Base-by-base conservation (phyloP, 2,113 vertebrate species). In the Nothocercus julius region DNA sequence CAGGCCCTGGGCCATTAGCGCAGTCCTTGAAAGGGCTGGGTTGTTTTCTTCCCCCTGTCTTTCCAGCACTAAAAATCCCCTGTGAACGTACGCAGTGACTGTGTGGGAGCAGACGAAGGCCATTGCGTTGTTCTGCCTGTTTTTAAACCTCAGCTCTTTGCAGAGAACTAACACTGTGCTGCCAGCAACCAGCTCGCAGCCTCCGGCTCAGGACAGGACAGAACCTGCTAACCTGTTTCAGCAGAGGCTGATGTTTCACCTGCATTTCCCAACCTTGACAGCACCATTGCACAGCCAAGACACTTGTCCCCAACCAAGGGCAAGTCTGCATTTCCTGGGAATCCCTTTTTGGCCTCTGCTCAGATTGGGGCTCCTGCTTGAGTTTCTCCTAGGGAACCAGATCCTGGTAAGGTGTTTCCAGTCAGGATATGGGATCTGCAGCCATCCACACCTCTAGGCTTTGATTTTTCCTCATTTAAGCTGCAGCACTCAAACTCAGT, bases 11-110 rank as follows among this genome's bases (percentile, higher is more conserved):
- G 61, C 76, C 86, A 81, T 72, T 84, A 81, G 27, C 56, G 78
- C 21, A 82, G 76, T 54, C 85, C 82, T 87, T 95, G 90, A 85
- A 90, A 90, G 75, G 76, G 34, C 34, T 92, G 70, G 68, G 32
- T 32, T 92, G 49, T 19, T 82, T 78, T 27, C 27, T 47, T 25
- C 74, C 67, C 69, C 1, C n/a, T 78, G 21, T 79, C 90, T 76
- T 21, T 16, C 32, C 53, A 47, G 67, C 28, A 13, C 18, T 62
- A 59, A 86, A 77, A 62, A 73, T 69, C 15, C 40, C 30, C 54
- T 45, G 49, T 85, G 64, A 53, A 87, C 82, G 11, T n/a, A 40
- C n/a, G 42, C 1, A 0, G 49, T 24, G 67, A 47, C n/a, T 54
- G 38, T n/a, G 15, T 80, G 82, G 72, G 87, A 90, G 27, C 1